These are phyloP conservation scores for Cryptotis parvus DNA, from an alignment of 2,113 vertebrate genomes.

Conservation along the genomic window DNA sequence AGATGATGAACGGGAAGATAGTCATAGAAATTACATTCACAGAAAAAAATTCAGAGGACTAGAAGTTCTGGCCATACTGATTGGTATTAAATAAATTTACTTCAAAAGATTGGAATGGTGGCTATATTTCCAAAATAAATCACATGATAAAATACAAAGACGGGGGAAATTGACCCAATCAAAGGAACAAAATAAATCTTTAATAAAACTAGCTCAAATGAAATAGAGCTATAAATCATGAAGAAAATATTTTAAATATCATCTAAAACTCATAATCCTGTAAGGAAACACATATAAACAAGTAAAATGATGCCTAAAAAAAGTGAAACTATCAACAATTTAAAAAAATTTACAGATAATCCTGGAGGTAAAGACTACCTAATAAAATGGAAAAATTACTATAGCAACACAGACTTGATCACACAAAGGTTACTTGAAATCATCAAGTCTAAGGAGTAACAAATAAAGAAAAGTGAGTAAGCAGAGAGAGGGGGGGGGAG, in stretches of 20 bases:
- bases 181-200: neutral
- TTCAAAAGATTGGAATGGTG: neutral
- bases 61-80: neutral
- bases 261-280: neutral
- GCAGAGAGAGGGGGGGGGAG: no score
- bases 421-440: neutral
- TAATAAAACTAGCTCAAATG: neutral
- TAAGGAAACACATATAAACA: neutral
- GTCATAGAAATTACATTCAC: neutral
- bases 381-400: slow-evolving; percentile 13
- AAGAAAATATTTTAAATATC: neutral
- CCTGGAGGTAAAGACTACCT: neutral
- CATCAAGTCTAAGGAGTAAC: neutral
- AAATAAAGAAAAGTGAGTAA: neutral
- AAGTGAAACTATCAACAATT: no score
- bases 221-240: neutral
- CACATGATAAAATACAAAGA: neutral
- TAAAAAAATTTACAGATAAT: neutral
- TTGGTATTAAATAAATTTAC: neutral
- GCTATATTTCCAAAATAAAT: neutral
- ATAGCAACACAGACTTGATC: neutral
- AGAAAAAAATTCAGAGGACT: neutral
- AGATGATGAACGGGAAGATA: no score
- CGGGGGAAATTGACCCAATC: no score
- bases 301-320: neutral